Base-by-base conservation (phyloP, 2,113 vertebrate genomes). In the Isurus oxyrinchus region DNA sequence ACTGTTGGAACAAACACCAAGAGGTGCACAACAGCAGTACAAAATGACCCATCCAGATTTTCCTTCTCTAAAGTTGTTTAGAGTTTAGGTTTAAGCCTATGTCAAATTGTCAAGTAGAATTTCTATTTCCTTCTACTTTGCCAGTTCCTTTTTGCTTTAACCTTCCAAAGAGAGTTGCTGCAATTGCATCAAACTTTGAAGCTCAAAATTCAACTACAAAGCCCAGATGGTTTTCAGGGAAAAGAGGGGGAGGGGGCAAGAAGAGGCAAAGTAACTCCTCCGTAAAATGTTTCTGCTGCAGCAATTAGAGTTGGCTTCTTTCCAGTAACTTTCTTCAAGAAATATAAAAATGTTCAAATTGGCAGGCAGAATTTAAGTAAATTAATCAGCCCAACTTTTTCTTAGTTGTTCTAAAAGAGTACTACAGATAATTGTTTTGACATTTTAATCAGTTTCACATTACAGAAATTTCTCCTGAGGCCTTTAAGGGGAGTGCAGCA, bases 391-490 rank as follows among this genome's bases (percentile, higher is more conserved):
- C 25, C 44, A 95, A 2, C 10, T 35, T 72, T 49, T 76, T 67
- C 61, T 35, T 95, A 16, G 66, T 95, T 95, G 91, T 95, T 69
- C 67, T 95, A 44, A 94, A 94, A 67, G 44, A 69, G 40, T 72
- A 35, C 1, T 72, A 1, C 67, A 72, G 11, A 72, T 72, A 69
- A 95, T 72, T 72, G 66, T 95, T 95, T 95, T 76, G 94, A 95
- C 94, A 95, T 95, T 95, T 95, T 72, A 95, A 95, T 95, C 67
- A 53, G 44, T 27, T 69, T 69, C 49, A 95, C 63, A 95, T 69
- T 72, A 10, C 44, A 76, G 94, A 44, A 72, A 11, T 13, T 95
- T 72, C 53, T 23, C 49, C 76, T 72, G 44, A 31, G 63, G 44
- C 40, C 27, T 35, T 53, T 14, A 55, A 69, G 27, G 44, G 94